These are phyloP conservation scores for Urocynchramus pylzowi DNA, from an alignment of 2,113 vertebrate species.

Conservation along the genomic window DNA sequence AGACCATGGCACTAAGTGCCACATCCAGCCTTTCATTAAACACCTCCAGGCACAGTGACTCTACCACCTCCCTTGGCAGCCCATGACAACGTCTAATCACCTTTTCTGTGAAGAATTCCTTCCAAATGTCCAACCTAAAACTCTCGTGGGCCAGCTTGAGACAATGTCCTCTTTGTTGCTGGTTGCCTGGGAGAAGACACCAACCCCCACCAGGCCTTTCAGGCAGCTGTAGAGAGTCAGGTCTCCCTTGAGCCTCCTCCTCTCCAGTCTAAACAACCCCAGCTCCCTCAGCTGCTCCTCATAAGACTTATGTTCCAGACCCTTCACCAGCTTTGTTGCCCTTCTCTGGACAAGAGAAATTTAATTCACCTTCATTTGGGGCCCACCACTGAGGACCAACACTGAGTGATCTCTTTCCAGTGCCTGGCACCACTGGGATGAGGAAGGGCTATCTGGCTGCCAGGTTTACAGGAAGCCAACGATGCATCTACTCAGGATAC, in stretches of 20 bases:
- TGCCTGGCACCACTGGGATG: neutral
- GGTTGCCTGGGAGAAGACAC: neutral
- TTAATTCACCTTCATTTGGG: neutral
- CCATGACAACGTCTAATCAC: neutral
- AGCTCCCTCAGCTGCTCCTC: neutral
- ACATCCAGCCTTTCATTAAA: neutral
- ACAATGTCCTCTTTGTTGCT: neutral
- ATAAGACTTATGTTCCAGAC: neutral
- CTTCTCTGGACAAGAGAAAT: neutral
- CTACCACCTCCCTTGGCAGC: neutral
- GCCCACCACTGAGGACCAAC: neutral
- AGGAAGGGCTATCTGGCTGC: neutral
- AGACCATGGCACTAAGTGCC: neutral
- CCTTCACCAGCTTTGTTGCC: neutral
- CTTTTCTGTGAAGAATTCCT: neutral
- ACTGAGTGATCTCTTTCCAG: neutral
- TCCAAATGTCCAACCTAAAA: neutral
- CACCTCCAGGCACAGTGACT: neutral
- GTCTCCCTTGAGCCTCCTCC: neutral
- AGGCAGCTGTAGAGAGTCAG: neutral
- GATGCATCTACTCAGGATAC: neutral
- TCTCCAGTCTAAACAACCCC: neutral
- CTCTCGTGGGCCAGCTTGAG: neutral
- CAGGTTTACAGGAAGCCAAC: neutral
- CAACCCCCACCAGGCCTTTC: accelerated